Base-by-base conservation (phyloP, 1,140 invertebrate genomes). In the Trinorchestia longiramus region DNA sequence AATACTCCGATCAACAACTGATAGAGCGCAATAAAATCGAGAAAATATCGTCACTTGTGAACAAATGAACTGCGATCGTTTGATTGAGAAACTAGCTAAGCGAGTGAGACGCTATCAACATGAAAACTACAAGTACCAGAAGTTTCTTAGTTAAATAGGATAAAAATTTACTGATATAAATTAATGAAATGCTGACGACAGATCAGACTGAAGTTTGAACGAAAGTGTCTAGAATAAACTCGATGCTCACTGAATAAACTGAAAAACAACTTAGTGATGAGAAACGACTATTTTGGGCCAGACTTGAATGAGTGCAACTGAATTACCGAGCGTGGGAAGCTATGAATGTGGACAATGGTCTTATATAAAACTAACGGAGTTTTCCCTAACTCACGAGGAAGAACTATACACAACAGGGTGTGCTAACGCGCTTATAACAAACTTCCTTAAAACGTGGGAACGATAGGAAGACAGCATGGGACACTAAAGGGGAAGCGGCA, bases 401-500 rank as follows among this genome's bases (percentile, higher is more conserved):
- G 92, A 94, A 94, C 92, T 94, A 94, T 94, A 94, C 92, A 94
- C 92, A 94, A 94, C 92, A 47, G 47, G 92, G 92, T 94, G 92
- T 94, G 44, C 92, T 94, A 94, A 94, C 92, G 92, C 43, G 92
- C 92, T 94, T 94, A 94, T 94, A 94, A 94, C 92, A 47, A 94
- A 94, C 92, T 94, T n/a, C 43, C 92, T 94, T 45, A 94, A 94
- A 94, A 44, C 92, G 11, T 47, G 92, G 92, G 92, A 47, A 94
- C 92, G 92, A 94, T 17, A 45, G 92, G 92, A 44, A 47, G 92
- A 47, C 43, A 45, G 44, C 41, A 6, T 45, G 44, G 92, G 28
- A 77, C 62, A 77, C 62, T 77, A 94, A 45, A 47, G 92, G 92
- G 43, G 92, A 94, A 94, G 92, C 92, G 92, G 44, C 44, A 44